Base-by-base conservation (phyloP, 2,888 invertebrate species). In the Crepidodera aurea region DNA sequence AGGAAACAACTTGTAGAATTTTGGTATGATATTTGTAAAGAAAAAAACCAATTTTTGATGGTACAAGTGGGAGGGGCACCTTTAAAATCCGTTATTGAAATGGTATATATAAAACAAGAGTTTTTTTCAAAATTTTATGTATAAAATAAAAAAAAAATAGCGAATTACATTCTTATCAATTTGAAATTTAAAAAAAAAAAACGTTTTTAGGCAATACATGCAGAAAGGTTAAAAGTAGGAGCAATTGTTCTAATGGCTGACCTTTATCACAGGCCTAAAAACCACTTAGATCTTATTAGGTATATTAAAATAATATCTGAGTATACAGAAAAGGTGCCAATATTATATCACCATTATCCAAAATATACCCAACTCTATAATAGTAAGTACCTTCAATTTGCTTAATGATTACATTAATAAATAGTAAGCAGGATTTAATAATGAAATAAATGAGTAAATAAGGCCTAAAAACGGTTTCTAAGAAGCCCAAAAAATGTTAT, bases 311-410 rank as follows among this genome's bases (percentile, higher is more conserved):
- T 84, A 48, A 86, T 94, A n/a, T 71, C 73, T 7, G 69, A 72
- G 50, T 69, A 68, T 53, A 73, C 72, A 32, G 69, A 71, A 19
- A 87, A 87, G 5, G 86, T 90, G 1, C 94, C 94, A 0, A 85
- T 94, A 51, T 83, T 93, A 16, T 93, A 94, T 76, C 94, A 95
- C 75, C 93, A 94, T 75, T 90, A 92, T 71, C 93, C 94, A 0
- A 83, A 83, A 64, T 86, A 89, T 78, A 89, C 88, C 27, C 87
- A 87, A 37, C 32, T 66, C 62, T 88, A 93, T 34, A 85, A 88
- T 67, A 82, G 93, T 93, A 83, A 87, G 88, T 84, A 50, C 15
- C 8, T 2, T 2, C n/a, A n/a, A n/a, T n/a, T n/a, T n/a, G n/a
- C n/a, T n/a, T n/a, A n/a, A n/a, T n/a, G n/a, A n/a, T n/a, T n/a